A percentile compares a stretch with the other conserved stretches of the same genome.
Conservation (phyloP, 1,140 invertebrate species). For the Cherax quadricarinatus region DNA sequence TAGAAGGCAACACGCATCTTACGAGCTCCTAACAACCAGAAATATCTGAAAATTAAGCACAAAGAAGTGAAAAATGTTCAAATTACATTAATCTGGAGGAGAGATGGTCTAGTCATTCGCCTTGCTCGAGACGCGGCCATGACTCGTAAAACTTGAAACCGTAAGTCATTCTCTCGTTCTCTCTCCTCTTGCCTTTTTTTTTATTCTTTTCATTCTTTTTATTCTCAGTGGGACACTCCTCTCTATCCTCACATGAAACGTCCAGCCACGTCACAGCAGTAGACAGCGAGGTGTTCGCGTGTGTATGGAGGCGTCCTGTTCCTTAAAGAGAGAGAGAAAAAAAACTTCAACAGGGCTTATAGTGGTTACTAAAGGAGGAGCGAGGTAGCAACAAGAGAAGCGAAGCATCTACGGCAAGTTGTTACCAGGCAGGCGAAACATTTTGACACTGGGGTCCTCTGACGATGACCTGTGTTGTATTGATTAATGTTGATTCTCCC, state of each 20-base stretch:
- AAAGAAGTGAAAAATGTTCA: background rate
- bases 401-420: background rate
- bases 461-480: background rate
- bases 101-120: background rate
- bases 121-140: background rate
- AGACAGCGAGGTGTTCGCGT: background rate
- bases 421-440: background rate
- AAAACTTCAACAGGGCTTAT: background rate
- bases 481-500: background rate
- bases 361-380: background rate
- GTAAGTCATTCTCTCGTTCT: constrained; percentile 2
- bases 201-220: background rate
- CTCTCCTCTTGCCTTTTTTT: background rate
- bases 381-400: background rate
- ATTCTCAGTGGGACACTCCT: background rate
- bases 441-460: background rate
- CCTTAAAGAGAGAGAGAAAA: background rate
- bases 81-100: background rate
- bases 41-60: background rate
- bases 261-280: background rate
- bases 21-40: background rate
- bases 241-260: background rate
- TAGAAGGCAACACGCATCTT: background rate
- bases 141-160: background rate
- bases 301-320: background rate